A percentile compares a stretch with the other conserved stretches of the same genome.
Conservation (phyloP, 2,888 invertebrate species). For the Lysandra coridon region DNA sequence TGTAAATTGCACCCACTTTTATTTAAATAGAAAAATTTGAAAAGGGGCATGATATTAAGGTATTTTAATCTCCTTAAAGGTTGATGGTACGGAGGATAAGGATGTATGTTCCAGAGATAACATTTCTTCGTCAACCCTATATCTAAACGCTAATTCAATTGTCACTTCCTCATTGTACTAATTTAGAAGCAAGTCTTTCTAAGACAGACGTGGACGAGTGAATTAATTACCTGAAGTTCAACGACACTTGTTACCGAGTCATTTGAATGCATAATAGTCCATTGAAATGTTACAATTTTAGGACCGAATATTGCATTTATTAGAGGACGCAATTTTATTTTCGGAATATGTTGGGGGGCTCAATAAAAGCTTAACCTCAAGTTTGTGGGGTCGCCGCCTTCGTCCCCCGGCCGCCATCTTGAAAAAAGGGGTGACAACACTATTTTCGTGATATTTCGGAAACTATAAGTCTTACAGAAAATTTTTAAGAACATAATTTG, state of each 20-base stretch:
- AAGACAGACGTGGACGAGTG: constrained; percentile 43
- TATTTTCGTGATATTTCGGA: no score
- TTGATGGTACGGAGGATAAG: neutral
- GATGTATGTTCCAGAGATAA: neutral
- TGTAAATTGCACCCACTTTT: neutral
- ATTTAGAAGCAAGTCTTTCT: constrained; percentile 41
- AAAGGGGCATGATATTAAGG: neutral
- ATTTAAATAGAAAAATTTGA: neutral
- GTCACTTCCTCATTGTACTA: constrained; percentile 69
- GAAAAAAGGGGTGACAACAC: no score
- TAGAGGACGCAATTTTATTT: no score
- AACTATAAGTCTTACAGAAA: no score
- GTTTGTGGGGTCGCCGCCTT: no score
- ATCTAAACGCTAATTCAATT: constrained; percentile 62
- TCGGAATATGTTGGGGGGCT: no score
- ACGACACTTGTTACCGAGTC: constrained; percentile 38
- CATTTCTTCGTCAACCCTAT: constrained; percentile 45
- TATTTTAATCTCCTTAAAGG: neutral
- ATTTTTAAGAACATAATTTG: no score
- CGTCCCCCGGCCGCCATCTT: no score
- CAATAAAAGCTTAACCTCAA: no score
- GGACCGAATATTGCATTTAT: no score
- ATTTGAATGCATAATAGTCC: constrained; percentile 11
- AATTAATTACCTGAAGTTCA: constrained; percentile 43
- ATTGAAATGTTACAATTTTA: no score